Evolutionary conservation across 2,888 invertebrate genomes (phyloP), one percentile per base, ranked within the genome.

Genomic region (Bombyx huttoni): DNA sequence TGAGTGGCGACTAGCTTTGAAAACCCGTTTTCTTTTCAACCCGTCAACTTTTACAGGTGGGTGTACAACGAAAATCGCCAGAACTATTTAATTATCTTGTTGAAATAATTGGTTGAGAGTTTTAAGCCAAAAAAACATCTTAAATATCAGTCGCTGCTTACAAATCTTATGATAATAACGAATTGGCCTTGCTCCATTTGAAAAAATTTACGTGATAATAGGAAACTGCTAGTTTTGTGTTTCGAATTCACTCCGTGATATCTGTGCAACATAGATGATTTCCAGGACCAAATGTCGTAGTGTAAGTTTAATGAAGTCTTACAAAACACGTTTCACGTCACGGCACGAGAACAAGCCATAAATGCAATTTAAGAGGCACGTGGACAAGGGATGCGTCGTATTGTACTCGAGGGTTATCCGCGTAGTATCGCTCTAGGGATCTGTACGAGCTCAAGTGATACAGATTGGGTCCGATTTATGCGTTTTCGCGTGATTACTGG

Each of bases 381-480:
- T 50, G 48, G 34, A 45, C 52, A 34, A 47, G 52, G 34, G 45
- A 46, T 50, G 33, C 47, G 34, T 47, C 34, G 53, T 53, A 54
- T 55, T 53, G 54, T 52, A 50, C 50, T 47, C 35, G 46, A 34
- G 50, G 52, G 55, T 51, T 52, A 58, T 54, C 54, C 52, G 54
- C 57, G 53, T 52, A 53, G 56, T 50, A 54, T 49, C 49, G 34
- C 12, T 50, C 56, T 54, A 53, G 57, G 52, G 56, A 52, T 53
- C 54, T 12, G 56, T 50, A 55, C 58, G 52, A 50, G 52, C 35
- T 51, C 49, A 57, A 61, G 55, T 55, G 60, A 61, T 62, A 63
- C 68, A 72, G 70, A 74, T 75, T 76, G 74, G 65, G 62, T 62
- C 64, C 68, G 65, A 73, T 74, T 75, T 69, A 70, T 64, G 58